Percentiles rank a stretch among this genome's conserved stretches.
phyloP scores from a whole-genome alignment of 2,113 vertebrate genomes.

The Progne subis region DNA sequence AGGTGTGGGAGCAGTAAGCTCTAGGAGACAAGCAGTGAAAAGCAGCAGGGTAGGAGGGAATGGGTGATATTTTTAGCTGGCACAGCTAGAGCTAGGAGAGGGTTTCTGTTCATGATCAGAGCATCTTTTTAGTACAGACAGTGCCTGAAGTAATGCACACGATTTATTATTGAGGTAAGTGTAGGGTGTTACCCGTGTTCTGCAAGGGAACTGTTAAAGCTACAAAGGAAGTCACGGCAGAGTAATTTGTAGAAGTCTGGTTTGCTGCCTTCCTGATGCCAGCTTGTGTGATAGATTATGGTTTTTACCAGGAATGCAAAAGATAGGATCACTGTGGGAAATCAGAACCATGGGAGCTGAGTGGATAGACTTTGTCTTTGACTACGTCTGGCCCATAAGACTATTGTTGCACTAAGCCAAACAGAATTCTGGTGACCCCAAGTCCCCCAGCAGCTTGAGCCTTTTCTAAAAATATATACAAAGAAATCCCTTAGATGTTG shows the following conservation, averaged over 20 bases:
- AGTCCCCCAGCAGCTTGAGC: not conserved
- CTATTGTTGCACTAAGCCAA: not conserved
- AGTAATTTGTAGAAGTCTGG: constrained; percentile 12
- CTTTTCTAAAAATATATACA: not conserved
- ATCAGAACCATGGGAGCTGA: not conserved
- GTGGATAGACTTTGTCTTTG: not conserved
- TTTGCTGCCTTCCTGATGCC: not conserved
- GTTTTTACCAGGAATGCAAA: not conserved
- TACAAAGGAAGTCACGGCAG: not conserved
- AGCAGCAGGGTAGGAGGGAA: constrained; percentile 9
- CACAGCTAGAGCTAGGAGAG: not conserved
- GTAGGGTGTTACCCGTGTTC: not conserved
- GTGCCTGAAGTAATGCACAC: not conserved
- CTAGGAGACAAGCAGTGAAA: not conserved
- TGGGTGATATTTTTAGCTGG: constrained; percentile 23
- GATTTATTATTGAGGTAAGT: not conserved
- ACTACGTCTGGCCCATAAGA: not conserved
- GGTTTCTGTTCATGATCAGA: not conserved
- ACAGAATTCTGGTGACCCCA: constrained; percentile 9
- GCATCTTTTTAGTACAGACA: constrained; percentile 10
- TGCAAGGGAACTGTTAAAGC: not conserved
- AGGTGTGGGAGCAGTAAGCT: not conserved
- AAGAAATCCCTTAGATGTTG: constrained; percentile 1
- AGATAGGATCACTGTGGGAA: not conserved
- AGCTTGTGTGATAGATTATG: not conserved